Evolutionary conservation across 2,113 vertebrate species (phyloP).

Genomic region (Pelecanoides urinatrix): DNA sequence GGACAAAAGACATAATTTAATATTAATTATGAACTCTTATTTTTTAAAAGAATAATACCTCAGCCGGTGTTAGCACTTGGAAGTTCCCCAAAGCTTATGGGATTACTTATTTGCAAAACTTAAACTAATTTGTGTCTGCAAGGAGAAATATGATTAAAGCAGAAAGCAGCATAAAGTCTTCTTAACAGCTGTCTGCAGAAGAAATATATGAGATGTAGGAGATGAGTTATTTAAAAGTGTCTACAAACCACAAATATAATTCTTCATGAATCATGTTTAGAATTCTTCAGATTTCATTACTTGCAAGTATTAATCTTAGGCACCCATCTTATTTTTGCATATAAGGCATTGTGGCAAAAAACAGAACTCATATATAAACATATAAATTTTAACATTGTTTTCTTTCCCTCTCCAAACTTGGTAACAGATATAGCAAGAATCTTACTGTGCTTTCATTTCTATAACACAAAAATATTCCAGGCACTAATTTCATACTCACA

Average conservation of each 20-base stretch:
- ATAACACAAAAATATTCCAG: not conserved
- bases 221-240: not conserved
- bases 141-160: not conserved
- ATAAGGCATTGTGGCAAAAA: not conserved
- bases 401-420: not conserved
- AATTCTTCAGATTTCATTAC: constrained; percentile 29
- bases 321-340: not conserved
- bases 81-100: not conserved
- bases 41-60: not conserved
- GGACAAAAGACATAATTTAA: not conserved
- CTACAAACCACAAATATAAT: not conserved
- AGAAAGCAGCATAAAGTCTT: constrained; percentile 3
- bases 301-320: not conserved
- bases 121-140: not conserved
- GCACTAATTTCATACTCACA: not conserved
- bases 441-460: not conserved
- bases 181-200: not conserved
- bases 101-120: constrained; percentile 10
- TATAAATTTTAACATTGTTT: not conserved
- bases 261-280: not conserved
- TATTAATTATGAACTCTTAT: not conserved
- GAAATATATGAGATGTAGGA: not conserved
- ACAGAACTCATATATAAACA: not conserved
- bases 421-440: not conserved
- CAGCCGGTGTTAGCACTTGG: not conserved